phyloP scores from a whole-genome alignment of 2,113 vertebrate genomes.

The Prochilodus magdalenae region DNA sequence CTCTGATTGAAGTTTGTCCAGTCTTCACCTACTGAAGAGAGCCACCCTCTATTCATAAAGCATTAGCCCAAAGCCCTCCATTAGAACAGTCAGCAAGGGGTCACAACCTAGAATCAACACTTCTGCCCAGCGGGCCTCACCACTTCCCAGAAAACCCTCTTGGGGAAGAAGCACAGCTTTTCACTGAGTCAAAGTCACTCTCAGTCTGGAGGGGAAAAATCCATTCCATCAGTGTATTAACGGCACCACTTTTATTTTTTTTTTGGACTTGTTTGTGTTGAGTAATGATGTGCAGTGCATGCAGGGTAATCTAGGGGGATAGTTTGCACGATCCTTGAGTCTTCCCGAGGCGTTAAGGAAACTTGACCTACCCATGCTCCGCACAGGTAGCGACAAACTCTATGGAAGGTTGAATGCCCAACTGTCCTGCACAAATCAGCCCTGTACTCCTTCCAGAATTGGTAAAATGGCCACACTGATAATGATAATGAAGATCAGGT shows the following conservation, averaged over 20 bases:
- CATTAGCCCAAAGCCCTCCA: not conserved
- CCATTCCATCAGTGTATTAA: constrained; percentile 13
- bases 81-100: constrained; percentile 2
- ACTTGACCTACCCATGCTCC: too few relatives aligned
- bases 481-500: too few relatives aligned
- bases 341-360: too few relatives aligned
- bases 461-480: too few relatives aligned
- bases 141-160: not conserved
- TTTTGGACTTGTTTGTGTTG: not conserved
- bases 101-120: not conserved
- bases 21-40: constrained; percentile 8
- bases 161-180: not conserved
- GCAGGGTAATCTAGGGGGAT: too few relatives aligned
- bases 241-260: not conserved
- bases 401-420: too few relatives aligned
- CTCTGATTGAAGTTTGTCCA: constrained; percentile 24
- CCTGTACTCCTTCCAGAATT: too few relatives aligned
- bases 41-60: not conserved
- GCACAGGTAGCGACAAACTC: too few relatives aligned
- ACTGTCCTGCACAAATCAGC: too few relatives aligned
- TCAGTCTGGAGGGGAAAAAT: constrained; percentile 8
- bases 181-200: not conserved
- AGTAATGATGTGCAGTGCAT: too few relatives aligned
- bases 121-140: not conserved
- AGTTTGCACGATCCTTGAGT: too few relatives aligned